phyloP scores from a whole-genome alignment of 2,888 invertebrate genomes.

The Ceriagrion tenellum region DNA sequence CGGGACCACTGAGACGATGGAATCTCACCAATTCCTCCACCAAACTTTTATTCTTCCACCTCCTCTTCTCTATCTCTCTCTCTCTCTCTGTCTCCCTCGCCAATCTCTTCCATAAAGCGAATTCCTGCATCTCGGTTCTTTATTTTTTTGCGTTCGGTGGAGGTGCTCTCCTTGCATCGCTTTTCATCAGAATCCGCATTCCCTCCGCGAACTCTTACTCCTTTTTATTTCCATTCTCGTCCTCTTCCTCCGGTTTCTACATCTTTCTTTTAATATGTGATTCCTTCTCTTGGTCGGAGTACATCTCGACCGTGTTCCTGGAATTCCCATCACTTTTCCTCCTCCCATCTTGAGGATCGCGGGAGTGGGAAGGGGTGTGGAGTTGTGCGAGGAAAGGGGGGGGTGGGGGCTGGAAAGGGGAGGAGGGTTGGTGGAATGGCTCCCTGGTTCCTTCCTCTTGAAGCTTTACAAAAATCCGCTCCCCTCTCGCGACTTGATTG shows the following conservation, averaged over 20 bases:
- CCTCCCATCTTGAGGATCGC: background rate
- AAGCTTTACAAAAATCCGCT: background rate
- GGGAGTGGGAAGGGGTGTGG: background rate
- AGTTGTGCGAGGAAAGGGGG: background rate
- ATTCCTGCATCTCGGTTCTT: background rate
- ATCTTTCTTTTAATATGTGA: slow-evolving; percentile 30
- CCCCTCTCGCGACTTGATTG: slow-evolving; percentile 5
- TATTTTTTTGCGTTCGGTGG: background rate
- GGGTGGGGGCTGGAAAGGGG: background rate
- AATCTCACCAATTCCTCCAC: slow-evolving; percentile 2
- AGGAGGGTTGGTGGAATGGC: background rate
- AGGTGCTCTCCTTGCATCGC: background rate
- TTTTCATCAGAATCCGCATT: background rate
- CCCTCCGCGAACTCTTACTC: background rate
- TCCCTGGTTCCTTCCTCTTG: background rate
- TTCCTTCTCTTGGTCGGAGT: background rate
- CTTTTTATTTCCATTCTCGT: background rate
- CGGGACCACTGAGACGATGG: background rate
- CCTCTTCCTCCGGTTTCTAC: background rate
- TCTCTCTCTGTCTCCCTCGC: background rate
- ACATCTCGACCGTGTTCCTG: background rate
- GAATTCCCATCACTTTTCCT: slow-evolving; percentile 7
- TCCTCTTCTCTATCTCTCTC: background rate
- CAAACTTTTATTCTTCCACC: background rate
- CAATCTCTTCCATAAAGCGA: background rate